A percentile compares a stretch with the other conserved stretches of the same genome.
phyloP scores from a whole-genome alignment of 2,797 vertebrate genomes.

The Siniperca scherzeri region DNA sequence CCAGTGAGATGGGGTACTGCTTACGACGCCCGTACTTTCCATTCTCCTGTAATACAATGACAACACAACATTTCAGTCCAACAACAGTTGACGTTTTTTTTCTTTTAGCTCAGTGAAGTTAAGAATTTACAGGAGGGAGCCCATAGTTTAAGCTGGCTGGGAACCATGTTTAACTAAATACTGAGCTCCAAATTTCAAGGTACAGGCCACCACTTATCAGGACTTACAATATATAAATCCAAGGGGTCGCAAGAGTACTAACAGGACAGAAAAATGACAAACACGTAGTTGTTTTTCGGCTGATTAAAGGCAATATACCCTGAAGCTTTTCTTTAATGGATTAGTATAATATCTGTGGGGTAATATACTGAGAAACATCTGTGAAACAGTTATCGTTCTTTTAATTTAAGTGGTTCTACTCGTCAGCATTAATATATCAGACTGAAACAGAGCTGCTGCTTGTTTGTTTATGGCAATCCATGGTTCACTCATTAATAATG shows the following conservation, averaged over 20 bases:
- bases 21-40: slow-evolving; percentile 96
- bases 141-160: neutral
- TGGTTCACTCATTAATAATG: neutral
- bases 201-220: neutral
- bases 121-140: neutral
- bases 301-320: neutral
- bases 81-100: neutral
- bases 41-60: slow-evolving; percentile 87
- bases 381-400: too few relatives aligned
- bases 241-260: neutral
- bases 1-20: slow-evolving; percentile 95
- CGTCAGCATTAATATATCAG: too few relatives aligned
- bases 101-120: neutral
- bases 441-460: neutral
- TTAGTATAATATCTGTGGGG: too few relatives aligned
- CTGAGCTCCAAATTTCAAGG: neutral
- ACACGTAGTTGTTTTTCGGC: neutral
- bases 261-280: neutral
- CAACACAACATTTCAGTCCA: neutral
- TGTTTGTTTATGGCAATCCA: neutral
- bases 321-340: too few relatives aligned
- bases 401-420: too few relatives aligned
- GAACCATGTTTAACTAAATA: neutral
- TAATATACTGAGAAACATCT: too few relatives aligned
- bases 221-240: neutral